Conservation (phyloP, 2,888 invertebrate species). For the Pristionchus japonicus region DNA sequence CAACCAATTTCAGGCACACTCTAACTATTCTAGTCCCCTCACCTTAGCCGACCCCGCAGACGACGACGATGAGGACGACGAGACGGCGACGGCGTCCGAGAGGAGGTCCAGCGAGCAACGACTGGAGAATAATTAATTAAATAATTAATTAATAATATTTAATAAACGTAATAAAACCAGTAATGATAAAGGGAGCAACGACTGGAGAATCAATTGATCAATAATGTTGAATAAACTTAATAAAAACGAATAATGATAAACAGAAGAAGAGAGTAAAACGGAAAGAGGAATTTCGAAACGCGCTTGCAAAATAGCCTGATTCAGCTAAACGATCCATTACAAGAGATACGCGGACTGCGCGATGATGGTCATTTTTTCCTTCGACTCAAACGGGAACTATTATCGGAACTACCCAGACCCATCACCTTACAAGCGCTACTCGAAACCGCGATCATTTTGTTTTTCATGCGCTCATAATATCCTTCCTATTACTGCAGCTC, state of each 20-base stretch:
- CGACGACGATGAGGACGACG: background rate
- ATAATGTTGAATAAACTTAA: background rate
- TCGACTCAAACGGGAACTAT: background rate
- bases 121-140: background rate
- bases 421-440: background rate
- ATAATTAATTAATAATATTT: background rate
- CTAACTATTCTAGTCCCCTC: too few species aligned
- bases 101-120: constrained; percentile 37
- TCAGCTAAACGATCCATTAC: too few species aligned
- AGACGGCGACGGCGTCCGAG: background rate
- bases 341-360: too few species aligned
- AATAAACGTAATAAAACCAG: background rate
- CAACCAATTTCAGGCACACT: too few species aligned
- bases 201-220: too few species aligned
- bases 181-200: background rate
- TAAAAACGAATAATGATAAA: background rate
- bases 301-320: background rate
- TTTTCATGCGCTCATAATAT: background rate
- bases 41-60: background rate
- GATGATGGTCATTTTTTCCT: too few species aligned
- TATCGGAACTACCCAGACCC: background rate
- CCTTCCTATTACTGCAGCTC: background rate
- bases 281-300: background rate
- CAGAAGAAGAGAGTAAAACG: too few species aligned
- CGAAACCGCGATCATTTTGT: background rate